phyloP scores from a whole-genome alignment of 1,140 invertebrate genomes.

The Chlorops oryzae region DNA sequence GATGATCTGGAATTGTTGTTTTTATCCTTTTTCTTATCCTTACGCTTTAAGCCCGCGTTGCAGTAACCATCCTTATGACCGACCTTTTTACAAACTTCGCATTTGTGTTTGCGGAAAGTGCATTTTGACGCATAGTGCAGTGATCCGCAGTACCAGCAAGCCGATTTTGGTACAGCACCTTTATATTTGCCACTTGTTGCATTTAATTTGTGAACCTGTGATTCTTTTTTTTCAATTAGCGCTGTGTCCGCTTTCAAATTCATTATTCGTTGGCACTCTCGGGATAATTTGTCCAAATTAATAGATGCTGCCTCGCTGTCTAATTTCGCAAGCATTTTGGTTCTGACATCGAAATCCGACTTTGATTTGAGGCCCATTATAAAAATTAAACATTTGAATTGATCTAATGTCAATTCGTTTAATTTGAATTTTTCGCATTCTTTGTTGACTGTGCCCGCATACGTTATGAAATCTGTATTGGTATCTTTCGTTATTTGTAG shows the following conservation, averaged over 20 bases:
- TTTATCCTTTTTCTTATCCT: no score
- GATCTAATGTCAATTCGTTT: constrained; percentile 7
- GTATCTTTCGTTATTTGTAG: constrained; percentile 6
- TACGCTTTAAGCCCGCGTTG: no score
- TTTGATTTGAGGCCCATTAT: constrained; percentile 8
- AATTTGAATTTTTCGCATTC: constrained; percentile 10
- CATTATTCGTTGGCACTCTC: constrained; percentile 6
- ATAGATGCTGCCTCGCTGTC: constrained; percentile 4
- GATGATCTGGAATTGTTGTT: no score
- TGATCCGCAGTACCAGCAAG: no score
- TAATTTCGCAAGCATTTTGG: constrained; percentile 6
- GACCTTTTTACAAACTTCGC: no score
- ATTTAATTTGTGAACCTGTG: no score
- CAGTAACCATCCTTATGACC: no score
- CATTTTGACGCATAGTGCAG: no score
- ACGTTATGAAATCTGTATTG: neutral
- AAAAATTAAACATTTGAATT: constrained; percentile 15
- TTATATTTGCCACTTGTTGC: no score
- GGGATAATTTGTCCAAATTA: neutral
- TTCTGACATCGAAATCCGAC: constrained; percentile 8
- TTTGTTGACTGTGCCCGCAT: constrained; percentile 5
- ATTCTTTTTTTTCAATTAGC: constrained; percentile 7
- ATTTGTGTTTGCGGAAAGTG: no score
- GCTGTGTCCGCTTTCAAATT: constrained; percentile 3
- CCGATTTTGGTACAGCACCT: no score